Base-by-base conservation (phyloP, 2,113 vertebrate genomes). In the Malaclemys terrapin region DNA sequence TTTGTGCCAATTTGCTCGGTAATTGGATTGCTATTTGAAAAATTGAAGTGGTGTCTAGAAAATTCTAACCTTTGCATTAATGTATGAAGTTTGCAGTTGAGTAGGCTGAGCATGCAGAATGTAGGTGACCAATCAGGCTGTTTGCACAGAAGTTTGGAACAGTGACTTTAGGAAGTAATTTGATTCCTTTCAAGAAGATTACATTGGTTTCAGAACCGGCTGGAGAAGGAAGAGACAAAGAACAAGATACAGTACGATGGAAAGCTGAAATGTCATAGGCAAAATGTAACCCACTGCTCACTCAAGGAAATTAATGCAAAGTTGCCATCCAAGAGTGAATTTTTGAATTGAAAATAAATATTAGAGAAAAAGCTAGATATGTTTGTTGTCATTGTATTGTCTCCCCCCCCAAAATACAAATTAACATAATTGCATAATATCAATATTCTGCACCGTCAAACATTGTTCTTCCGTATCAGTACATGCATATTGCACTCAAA, bases 21-120 rank as follows among this genome's bases (percentile, higher is more conserved):
- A 97, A 98, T 97, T 92, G 94, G 97, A 97, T 97, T 97, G 98
- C 98, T 98, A 97, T 98, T 98, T 97, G 98, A 98, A 97, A 98
- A 98, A 98, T 98, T 90, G 49, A 97, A 96, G 95, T 0, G 16
- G 89, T 49, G 96, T 97, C 96, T 87, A 90, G 96, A 96, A 91
- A 96, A 93, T 93, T 89, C 94, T 25, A 91, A 91, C 95, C 97
- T 96, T 88, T 0, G 47, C 72, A 0, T 97, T 97, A 87, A 25
- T 42, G 90, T 57, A 87, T 3, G 88, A 89, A 86, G 95, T 59
- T 94, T 2, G 86, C 52, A 19, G 85, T 89, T 10, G 22, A 89
- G 89, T 6, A 49, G 95, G 93, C 95, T 16, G 76, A 65, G 3
- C n/a, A 25, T 92, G 82, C 82, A 93, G 90, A 90, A 76, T 3